These are phyloP conservation scores for Drosophila atroscutellata DNA, from an alignment of 2,888 invertebrate species.

Conservation along the genomic window DNA sequence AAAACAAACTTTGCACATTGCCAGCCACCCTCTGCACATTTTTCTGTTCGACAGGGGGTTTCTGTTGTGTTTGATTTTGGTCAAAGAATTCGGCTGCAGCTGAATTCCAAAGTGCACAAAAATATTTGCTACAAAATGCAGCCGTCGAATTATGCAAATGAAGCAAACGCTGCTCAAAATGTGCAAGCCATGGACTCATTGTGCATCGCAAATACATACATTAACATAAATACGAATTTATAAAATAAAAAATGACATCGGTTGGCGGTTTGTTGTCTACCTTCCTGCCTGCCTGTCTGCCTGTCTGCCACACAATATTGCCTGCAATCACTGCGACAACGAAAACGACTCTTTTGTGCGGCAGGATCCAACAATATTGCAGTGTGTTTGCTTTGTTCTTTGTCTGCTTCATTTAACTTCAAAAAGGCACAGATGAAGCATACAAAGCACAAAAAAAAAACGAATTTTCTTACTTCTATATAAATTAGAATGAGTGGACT, in stretches of 20 bases:
- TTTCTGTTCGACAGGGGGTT: slow-evolving; percentile 1
- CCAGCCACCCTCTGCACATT: slow-evolving; percentile 1
- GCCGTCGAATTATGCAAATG: slow-evolving; percentile 46
- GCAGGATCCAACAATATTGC: slow-evolving; percentile 35
- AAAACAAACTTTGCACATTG: slow-evolving; percentile 36
- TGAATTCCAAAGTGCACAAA: slow-evolving; percentile 20
- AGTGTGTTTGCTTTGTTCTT: slow-evolving; percentile 58
- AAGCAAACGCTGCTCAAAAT: slow-evolving; percentile 28
- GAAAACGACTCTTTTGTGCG: slow-evolving; percentile 16
- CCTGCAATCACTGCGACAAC: slow-evolving; percentile 45
- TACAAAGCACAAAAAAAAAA: slow-evolving; percentile 6
- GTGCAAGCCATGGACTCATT: slow-evolving; percentile 32
- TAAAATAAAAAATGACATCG: slow-evolving; percentile 45
- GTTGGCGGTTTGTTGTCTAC: slow-evolving; percentile 10
- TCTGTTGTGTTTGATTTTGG: slow-evolving; percentile 60
- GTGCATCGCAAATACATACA: slow-evolving; percentile 36
- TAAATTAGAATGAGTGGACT: slow-evolving; percentile 73
- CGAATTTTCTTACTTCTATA: slow-evolving; percentile 38
- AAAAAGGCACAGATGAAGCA: slow-evolving; percentile 41
- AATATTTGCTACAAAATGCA: slow-evolving; percentile 28
- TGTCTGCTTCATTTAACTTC: slow-evolving; percentile 62
- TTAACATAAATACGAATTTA: slow-evolving; percentile 47
- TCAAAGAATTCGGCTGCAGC: slow-evolving; percentile 39
- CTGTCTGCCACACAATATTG: slow-evolving; percentile 16
- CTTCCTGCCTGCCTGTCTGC: slow-evolving; percentile 4